Conservation (phyloP, 1,140 invertebrate species). For the Cydia fagiglandana region DNA sequence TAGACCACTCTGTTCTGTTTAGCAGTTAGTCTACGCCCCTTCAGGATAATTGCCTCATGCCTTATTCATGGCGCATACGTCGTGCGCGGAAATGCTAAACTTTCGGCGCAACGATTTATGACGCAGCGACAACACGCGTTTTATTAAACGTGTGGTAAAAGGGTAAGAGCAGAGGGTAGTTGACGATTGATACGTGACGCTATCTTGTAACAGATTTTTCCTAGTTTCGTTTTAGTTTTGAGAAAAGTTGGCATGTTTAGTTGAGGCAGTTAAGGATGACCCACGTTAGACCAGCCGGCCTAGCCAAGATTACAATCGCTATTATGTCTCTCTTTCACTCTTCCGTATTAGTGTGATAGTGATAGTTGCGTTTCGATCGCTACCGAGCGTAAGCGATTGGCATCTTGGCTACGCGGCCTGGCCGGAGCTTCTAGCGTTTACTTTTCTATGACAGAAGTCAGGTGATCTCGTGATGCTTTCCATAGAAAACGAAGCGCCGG, state of each 20-base stretch:
- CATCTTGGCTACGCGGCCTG: too few relatives aligned
- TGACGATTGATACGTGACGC: constrained; percentile 16
- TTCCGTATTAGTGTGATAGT: too few relatives aligned
- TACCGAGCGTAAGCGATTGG: too few relatives aligned
- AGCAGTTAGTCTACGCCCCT: constrained; percentile 11
- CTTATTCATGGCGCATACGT: constrained; percentile 26
- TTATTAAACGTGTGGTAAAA: constrained; percentile 22
- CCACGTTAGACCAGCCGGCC: too few relatives aligned
- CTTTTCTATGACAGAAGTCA: too few relatives aligned
- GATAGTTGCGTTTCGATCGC: too few relatives aligned
- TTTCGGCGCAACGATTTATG: constrained; percentile 31
- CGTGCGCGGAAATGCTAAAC: constrained; percentile 29
- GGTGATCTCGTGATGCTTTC: too few relatives aligned
- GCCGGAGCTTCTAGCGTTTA: too few relatives aligned
- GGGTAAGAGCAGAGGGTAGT: background rate
- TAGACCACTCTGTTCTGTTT: constrained; percentile 16
- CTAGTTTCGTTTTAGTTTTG: background rate
- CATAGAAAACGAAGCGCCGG: too few relatives aligned
- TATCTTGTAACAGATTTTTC: background rate
- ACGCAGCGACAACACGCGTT: constrained; percentile 22
- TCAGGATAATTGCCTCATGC: constrained; percentile 30
- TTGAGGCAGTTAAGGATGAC: too few relatives aligned
- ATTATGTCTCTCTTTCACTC: too few relatives aligned
- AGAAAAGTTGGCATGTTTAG: background rate
- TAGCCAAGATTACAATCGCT: too few relatives aligned